Base-by-base conservation (phyloP, 1,140 invertebrate genomes). In the Elysia chlorotica region DNA sequence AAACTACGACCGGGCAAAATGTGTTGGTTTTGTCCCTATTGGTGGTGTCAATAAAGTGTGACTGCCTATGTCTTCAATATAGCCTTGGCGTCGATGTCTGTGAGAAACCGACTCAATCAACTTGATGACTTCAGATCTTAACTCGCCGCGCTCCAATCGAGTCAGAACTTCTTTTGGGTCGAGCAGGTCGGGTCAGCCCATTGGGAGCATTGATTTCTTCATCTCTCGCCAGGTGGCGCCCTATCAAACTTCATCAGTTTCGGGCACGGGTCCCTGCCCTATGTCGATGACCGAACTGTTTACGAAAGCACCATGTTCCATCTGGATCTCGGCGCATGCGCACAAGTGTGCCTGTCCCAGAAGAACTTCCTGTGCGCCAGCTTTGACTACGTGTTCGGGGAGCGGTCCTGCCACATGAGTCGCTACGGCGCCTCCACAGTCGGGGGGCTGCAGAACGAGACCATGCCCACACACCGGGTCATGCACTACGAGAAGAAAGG, bases 401-500 rank as follows among this genome's bases (percentile, higher is more conserved):
- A 83, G 33, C 75, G 79, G 31, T 78, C 81, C 0, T 86, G 85
- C 72, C 78, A 82, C 31, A 79, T 86, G 77, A 86, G 84, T 66
- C 74, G 84, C 54, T 83, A 82, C 61, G 80, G 84, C 19, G 81
- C 84, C 10, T 82, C 83, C 10, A 83, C 83, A 61, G 82, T 84
- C 0, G 77, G 83, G 35, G 85, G 84, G 2, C 62, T 86, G 14
- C 74, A 78, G 31, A 79, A 77, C 10, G 71, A 78, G 2, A 74
- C 67, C 65, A 76, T 78, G 37, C 78, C 74, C 10, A 75, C 78
- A 25, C 76, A 79, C 36, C 72, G 75, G 33, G 71, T 82, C 19
- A 83, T 85, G 80, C 85, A 86, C 70, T 86, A 80, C 67, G 85
- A 86, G 69, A 71, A 78, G 41, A 85, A 83, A 79, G 84, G 85